Evolutionary conservation across 2,888 invertebrate species (phyloP).

Genomic region (Calameuta pallipes): DNA sequence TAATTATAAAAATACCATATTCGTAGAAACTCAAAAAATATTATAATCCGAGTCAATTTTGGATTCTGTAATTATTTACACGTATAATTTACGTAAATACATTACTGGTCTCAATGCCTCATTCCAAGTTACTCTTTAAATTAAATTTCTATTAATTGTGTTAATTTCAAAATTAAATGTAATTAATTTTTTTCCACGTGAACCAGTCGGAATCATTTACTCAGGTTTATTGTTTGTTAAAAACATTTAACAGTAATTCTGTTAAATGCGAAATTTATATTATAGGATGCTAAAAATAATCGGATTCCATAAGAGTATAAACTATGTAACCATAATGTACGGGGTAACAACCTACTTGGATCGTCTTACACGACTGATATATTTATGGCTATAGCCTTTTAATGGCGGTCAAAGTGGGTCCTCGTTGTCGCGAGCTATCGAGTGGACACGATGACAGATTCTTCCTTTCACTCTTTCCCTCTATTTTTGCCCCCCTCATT

Average conservation of each 20-base stretch:
- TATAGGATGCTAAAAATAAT: neutral
- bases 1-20: neutral
- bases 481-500: neutral
- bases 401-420: slow-evolving; percentile 1
- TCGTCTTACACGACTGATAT: neutral
- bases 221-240: neutral
- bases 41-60: neutral
- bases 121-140: neutral
- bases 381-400: neutral
- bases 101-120: no score
- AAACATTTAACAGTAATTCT: neutral
- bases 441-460: slow-evolving; percentile 6
- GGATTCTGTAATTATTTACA: no score
- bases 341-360: neutral
- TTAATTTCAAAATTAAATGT: neutral
- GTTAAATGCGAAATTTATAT: neutral
- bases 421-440: neutral
- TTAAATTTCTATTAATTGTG: neutral
- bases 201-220: neutral
- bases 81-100: no score
- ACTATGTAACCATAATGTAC: neutral
- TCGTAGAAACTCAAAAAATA: neutral
- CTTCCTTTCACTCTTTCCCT: slow-evolving; percentile 1
- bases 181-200: neutral
- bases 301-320: neutral